Base-by-base conservation (phyloP, 2,888 invertebrate genomes). In the Deilephila elpenor region DNA sequence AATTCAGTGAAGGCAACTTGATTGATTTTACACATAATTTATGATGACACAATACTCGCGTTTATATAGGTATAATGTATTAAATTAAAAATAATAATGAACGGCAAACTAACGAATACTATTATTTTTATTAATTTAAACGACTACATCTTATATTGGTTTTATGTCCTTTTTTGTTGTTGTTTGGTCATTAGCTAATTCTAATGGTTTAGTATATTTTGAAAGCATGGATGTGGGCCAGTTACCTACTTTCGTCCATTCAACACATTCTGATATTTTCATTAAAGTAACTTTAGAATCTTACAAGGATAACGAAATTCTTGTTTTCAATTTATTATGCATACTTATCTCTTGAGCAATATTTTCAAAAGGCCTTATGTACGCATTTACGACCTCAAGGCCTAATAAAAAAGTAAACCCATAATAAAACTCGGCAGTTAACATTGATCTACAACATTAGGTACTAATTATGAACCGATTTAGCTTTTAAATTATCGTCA, bases 401-500 rank as follows among this genome's bases (percentile, higher is more conserved):
- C 17, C 44, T 7, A 51, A 67, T 67, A 37, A 59, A 59, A n/a
- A 73, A 67, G 51, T 34, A 37, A 64, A 20, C 64, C 37, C 51
- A 64, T 72, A 25, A 64, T 64, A 64, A 64, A 70, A 67, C 59
- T 44, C n/a, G 70, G 70, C 32, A 17, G 70, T 73, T 70, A 70
- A 70, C 73, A 73, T 73, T 73, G 73, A 73, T 73, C 70, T 70
- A 70, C 60, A 70, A 73, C 70, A 73, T 67, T 37, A 32, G 72
- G n/a, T n/a, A 70, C 59, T 59, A 32, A 64, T 73, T 59, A 70
- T 32, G 3, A 25, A 44, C 59, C 37, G n/a, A 53, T 44, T 14
- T 51, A 70, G 34, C 60, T 73, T 61, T 70, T 59, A 70, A 73
- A 73, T 73, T 32, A 70, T 51, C 17, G 37, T 7, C 29, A 67